A percentile compares a stretch with the other conserved stretches of the same genome.
Evolutionary conservation across 2,888 invertebrate species (phyloP).

Genomic region (Andricus curvator): DNA sequence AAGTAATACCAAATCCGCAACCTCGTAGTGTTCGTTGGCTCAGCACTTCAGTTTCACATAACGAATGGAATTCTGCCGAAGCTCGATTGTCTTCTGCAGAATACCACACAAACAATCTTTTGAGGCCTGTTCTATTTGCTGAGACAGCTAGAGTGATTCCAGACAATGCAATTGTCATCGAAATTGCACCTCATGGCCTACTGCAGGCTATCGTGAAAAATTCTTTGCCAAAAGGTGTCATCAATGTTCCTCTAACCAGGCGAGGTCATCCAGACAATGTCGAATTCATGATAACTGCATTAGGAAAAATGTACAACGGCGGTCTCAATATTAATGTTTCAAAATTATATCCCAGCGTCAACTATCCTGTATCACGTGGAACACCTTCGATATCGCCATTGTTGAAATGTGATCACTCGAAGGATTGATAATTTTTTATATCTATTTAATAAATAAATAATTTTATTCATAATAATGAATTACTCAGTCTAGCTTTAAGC

Average conservation of each 20-base stretch:
- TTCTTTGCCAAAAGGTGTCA: slow-evolving; percentile 84
- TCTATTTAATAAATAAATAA: background rate
- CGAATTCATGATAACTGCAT: slow-evolving; percentile 74
- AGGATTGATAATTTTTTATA: slow-evolving; percentile 50
- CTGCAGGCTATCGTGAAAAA: slow-evolving; percentile 92
- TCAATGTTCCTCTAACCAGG: slow-evolving; percentile 88
- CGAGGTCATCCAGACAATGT: slow-evolving; percentile 79
- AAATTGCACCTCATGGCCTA: slow-evolving; percentile 94
- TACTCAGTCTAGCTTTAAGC: too few relatives aligned
- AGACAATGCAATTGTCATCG: slow-evolving; percentile 89
- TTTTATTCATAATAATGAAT: too few relatives aligned
- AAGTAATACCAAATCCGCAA: slow-evolving; percentile 84
- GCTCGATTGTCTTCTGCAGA: slow-evolving; percentile 88
- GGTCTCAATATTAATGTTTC: slow-evolving; percentile 80
- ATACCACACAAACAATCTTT: slow-evolving; percentile 92
- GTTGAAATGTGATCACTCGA: slow-evolving; percentile 58
- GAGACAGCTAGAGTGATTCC: slow-evolving; percentile 90
- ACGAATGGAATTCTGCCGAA: slow-evolving; percentile 84
- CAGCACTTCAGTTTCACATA: slow-evolving; percentile 88
- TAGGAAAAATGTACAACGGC: slow-evolving; percentile 80
- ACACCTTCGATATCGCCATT: slow-evolving; percentile 81
- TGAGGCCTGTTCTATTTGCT: slow-evolving; percentile 86
- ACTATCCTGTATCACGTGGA: slow-evolving; percentile 80
- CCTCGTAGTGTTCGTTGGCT: slow-evolving; percentile 88
- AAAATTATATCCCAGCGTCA: slow-evolving; percentile 79